Conservation (phyloP, 2,797 vertebrate genomes). For the Girardinus metallicus region DNA sequence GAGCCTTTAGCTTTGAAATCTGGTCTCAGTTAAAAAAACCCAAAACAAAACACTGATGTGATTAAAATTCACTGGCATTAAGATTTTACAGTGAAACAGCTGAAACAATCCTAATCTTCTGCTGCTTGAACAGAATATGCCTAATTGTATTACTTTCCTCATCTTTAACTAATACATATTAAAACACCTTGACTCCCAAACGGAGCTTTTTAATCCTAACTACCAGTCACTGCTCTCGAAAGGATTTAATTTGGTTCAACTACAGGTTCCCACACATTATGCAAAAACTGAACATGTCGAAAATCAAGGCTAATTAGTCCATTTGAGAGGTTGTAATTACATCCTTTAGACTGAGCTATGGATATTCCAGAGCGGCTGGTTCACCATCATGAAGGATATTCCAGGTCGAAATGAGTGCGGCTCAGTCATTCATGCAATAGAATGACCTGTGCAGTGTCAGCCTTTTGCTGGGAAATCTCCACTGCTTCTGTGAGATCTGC, state of each 20-base stretch:
- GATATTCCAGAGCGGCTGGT: constrained; percentile 64
- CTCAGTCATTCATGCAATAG: constrained; percentile 41
- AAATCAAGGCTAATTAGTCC: constrained; percentile 75
- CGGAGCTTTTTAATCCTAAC: constrained; percentile 55
- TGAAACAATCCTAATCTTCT: not conserved
- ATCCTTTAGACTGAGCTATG: constrained; percentile 68
- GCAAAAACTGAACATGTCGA: constrained; percentile 65
- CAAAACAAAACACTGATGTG: not conserved
- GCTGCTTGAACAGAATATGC: constrained; percentile 21
- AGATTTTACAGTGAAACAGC: not conserved
- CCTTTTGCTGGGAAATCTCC: constrained; percentile 55
- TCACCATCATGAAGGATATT: constrained; percentile 60
- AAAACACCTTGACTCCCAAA: constrained; percentile 53
- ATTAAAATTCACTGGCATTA: not conserved
- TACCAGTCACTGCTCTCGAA: constrained; percentile 51
- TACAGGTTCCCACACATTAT: constrained; percentile 66
- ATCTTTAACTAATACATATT: constrained; percentile 44
- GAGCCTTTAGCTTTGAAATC: not conserved
- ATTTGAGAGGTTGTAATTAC: constrained; percentile 77
- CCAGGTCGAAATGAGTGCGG: constrained; percentile 46
- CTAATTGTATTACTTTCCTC: constrained; percentile 41
- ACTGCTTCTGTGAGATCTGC: constrained; percentile 12
- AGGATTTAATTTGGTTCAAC: constrained; percentile 72
- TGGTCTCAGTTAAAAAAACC: not conserved
- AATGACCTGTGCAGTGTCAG: constrained; percentile 47